phyloP scores from a whole-genome alignment of 2,797 vertebrate species.

The Lacerta agilis region DNA sequence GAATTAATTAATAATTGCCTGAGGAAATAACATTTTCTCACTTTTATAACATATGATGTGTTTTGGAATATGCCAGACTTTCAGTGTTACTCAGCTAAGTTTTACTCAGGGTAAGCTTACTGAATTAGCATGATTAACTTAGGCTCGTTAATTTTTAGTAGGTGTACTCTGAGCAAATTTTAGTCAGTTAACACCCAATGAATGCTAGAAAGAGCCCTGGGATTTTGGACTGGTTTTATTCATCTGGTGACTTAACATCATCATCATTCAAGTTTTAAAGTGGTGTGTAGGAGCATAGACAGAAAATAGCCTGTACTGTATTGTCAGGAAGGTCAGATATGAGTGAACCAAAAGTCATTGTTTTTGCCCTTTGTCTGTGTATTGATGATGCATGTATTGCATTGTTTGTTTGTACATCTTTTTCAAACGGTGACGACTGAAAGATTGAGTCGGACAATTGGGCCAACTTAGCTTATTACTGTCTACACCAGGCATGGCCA shows the following conservation, averaged over 20 bases:
- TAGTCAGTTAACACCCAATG: too few relatives aligned
- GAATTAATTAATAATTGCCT: too few relatives aligned
- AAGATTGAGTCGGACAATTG: neutral
- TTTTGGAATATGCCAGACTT: too few relatives aligned
- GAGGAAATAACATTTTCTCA: too few relatives aligned
- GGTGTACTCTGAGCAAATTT: too few relatives aligned
- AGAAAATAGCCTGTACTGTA: neutral
- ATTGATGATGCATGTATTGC: neutral
- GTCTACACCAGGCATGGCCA: too few relatives aligned
- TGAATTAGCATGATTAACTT: too few relatives aligned
- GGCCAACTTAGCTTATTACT: too few relatives aligned
- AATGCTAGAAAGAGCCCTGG: neutral
- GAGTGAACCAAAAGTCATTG: neutral
- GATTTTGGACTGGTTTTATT: neutral
- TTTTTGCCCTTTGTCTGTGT: neutral
- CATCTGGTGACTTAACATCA: neutral
- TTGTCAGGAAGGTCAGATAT: neutral
- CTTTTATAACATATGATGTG: too few relatives aligned
- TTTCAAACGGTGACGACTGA: neutral
- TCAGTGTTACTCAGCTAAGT: too few relatives aligned
- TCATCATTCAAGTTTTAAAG: neutral
- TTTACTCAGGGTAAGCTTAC: too few relatives aligned
- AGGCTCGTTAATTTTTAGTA: too few relatives aligned
- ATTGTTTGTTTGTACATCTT: neutral
- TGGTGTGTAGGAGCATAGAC: neutral